Base-by-base conservation (phyloP, 1,140 invertebrate species). In the Euwallacea fornicatus region DNA sequence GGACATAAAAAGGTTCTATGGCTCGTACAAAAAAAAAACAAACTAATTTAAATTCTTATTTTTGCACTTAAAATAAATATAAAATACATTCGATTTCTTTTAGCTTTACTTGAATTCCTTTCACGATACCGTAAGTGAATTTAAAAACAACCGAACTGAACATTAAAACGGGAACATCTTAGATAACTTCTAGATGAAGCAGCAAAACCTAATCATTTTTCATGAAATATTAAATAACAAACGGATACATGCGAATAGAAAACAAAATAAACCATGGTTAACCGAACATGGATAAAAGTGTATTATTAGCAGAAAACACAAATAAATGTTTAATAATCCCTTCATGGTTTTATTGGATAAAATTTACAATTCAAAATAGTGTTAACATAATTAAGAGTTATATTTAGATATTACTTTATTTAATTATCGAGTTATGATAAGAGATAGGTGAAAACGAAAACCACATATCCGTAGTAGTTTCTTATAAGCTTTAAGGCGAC, bases 51-150 rank as follows among this genome's bases (percentile, higher is more conserved):
- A 3, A 50, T 50, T 13, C 41, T 61, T 61, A 41, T 41, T 63
- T 63, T 63, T 63, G 13, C 46, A 63, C 46, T 63, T 63, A 63
- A 63, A 63, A 63, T 63, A 63, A 63, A 63, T 63, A 63, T 44
- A 46, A 63, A 63, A 63, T 46, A 63, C 46, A 63, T 63, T 63
- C 46, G 60, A 44, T 8, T 13, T 60, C 60, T 62, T 62, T 62
- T 62, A 44, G 42, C 42, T 41, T 62, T 33, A 33, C 42, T 42
- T 15, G 46, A 44, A 13, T n/a, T n/a, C 16, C 16, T 63, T 63
- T 63, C 0, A 63, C 46, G 8, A 9, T 43, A 8, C 60, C 42
- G 46, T 8, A 46, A 63, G 7, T n/a, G 16, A 46, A 44, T 8
- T 44, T 63, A 6, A 11, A 13, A 46, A 63, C 11, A 44, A 43